A percentile compares a stretch with the other conserved stretches of the same genome.
phyloP scores from a whole-genome alignment of 1,140 invertebrate species.

The Berghia stephanieae region DNA sequence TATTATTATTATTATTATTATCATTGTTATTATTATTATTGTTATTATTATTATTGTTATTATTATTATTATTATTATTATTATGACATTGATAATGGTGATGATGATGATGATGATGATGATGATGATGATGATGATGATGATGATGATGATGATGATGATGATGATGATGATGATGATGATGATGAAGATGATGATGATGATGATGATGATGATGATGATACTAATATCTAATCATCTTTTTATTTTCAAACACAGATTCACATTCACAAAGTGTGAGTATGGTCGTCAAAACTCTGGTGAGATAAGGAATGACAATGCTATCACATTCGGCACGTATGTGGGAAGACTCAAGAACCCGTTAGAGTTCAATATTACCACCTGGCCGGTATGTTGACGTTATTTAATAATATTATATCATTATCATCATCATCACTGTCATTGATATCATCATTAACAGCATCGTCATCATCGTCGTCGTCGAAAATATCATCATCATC shows the following conservation, averaged over 20 bases:
- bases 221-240: background rate
- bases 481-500: conserved; percentile 19
- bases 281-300: too few relatives aligned
- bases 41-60: too few relatives aligned
- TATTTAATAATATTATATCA: too few relatives aligned
- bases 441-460: conserved; percentile 5
- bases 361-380: too few relatives aligned
- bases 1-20: too few relatives aligned
- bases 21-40: too few relatives aligned
- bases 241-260: background rate
- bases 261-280: too few relatives aligned
- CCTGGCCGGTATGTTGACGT: too few relatives aligned
- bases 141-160: conserved; percentile 1
- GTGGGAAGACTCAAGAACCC: too few relatives aligned
- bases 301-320: too few relatives aligned
- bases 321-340: too few relatives aligned
- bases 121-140: conserved; percentile 1
- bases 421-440: too few relatives aligned
- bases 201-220: conserved; percentile 1
- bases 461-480: conserved; percentile 18
- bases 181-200: background rate
- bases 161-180: conserved; percentile 1
- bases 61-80: background rate
- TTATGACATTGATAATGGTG: background rate
- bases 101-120: conserved; percentile 1